Percentiles rank a stretch among this genome's conserved stretches.
Conservation (phyloP, 1,140 invertebrate species). For the Philopotamus ludificatus region DNA sequence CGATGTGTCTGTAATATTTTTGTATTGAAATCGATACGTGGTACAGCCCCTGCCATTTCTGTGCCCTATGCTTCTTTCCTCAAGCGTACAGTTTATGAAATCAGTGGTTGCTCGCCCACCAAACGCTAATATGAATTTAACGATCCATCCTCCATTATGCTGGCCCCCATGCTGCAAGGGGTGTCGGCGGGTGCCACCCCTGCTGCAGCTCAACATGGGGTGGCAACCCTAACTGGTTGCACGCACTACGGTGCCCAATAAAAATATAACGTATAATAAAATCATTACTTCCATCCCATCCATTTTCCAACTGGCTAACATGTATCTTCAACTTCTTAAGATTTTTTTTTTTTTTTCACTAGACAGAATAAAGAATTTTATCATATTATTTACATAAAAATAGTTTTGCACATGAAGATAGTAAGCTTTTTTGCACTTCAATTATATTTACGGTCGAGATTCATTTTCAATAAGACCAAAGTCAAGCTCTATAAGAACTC, state of each 20-base stretch:
- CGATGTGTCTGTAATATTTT: too few species aligned
- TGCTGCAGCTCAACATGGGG: not conserved
- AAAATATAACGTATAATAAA: conserved; percentile 37
- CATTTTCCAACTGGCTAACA: conserved; percentile 4
- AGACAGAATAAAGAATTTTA: too few species aligned
- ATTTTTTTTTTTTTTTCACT: too few species aligned
- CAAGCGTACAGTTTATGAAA: conserved; percentile 3
- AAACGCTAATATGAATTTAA: conserved; percentile 35
- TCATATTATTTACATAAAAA: too few species aligned
- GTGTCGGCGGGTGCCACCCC: conserved; percentile 4
- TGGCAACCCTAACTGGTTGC: conserved; percentile 6
- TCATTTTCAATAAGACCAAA: too few species aligned
- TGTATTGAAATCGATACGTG: too few species aligned
- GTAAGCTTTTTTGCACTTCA: too few species aligned
- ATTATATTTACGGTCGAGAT: too few species aligned
- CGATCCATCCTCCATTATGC: conserved; percentile 26
- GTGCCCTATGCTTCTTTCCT: not conserved
- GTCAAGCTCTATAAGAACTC: too few species aligned
- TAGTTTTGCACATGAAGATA: too few species aligned
- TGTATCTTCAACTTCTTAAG: too few species aligned
- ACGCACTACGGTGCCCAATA: conserved; percentile 25
- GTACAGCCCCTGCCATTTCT: not conserved
- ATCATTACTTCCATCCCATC: conserved; percentile 28
- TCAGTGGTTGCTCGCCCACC: conserved; percentile 24
- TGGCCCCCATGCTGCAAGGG: conserved; percentile 12